Conservation (phyloP, 1,140 invertebrate species). For the Drosophila pandora region DNA sequence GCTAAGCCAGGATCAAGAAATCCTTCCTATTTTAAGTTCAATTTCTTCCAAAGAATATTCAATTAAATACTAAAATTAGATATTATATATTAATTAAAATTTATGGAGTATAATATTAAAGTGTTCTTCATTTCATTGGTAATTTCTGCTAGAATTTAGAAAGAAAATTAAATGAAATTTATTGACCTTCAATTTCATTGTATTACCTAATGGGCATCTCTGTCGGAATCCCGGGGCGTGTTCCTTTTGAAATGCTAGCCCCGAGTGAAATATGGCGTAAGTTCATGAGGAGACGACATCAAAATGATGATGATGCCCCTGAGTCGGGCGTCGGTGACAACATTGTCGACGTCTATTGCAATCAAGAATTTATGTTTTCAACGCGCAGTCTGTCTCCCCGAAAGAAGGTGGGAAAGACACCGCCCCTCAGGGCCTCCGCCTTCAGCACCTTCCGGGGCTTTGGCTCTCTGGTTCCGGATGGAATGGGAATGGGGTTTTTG, state of each 20-base stretch:
- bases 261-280: constrained; percentile 74
- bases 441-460: constrained; percentile 3
- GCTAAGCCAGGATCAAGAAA: neutral
- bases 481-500: constrained; percentile 5
- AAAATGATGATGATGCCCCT: constrained; percentile 65
- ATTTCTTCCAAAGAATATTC: neutral
- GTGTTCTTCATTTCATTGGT: no score
- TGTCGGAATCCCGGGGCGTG: constrained; percentile 27
- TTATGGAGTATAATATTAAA: no score
- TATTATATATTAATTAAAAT: no score
- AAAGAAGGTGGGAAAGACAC: constrained; percentile 13
- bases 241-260: constrained; percentile 60
- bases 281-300: constrained; percentile 74
- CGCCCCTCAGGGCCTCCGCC: neutral
- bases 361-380: constrained; percentile 80
- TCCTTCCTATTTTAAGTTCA: no score
- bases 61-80: neutral
- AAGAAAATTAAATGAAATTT: no score
- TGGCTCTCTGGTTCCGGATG: constrained; percentile 16
- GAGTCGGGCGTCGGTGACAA: constrained; percentile 29
- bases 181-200: neutral
- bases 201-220: constrained; percentile 1
- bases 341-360: constrained; percentile 68
- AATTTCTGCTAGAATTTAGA: no score
- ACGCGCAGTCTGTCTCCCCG: constrained; percentile 59